These are phyloP conservation scores for Sardina pilchardus DNA, from an alignment of 2,113 vertebrate species.

Conservation along the genomic window DNA sequence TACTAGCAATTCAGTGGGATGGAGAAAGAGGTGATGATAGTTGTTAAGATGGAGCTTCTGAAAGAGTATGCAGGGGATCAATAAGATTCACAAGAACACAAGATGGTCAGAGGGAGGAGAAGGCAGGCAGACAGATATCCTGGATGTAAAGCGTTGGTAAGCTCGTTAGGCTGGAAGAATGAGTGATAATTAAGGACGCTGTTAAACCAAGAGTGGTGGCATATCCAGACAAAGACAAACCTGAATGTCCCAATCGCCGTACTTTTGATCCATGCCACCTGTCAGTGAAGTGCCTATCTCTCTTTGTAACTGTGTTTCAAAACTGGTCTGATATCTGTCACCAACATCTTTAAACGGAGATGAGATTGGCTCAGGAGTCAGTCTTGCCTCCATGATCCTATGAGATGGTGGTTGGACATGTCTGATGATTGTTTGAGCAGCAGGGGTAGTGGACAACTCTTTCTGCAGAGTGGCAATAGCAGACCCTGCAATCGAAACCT, in stretches of 20 bases:
- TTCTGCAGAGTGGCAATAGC: slow-evolving; percentile 85
- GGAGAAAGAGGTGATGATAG: neutral
- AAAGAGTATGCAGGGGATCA: slow-evolving; percentile 22
- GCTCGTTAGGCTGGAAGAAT: neutral
- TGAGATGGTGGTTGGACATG: slow-evolving; percentile 81
- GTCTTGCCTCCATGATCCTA: slow-evolving; percentile 69
- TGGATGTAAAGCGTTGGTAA: neutral
- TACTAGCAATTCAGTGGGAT: neutral
- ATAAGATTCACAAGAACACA: neutral
- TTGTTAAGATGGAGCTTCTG: neutral
- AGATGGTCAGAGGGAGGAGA: slow-evolving; percentile 39
- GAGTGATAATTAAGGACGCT: neutral
- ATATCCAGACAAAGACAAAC: slow-evolving; percentile 65
- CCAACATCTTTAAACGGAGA: slow-evolving; percentile 76
- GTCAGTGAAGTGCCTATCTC: slow-evolving; percentile 69
- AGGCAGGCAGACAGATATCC: neutral
- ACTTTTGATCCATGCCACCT: slow-evolving; percentile 61
- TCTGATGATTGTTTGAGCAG: slow-evolving; percentile 57
- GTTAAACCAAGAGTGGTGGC: neutral
- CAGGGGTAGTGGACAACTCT: slow-evolving; percentile 63
- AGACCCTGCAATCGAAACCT: slow-evolving; percentile 89
- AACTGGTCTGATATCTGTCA: slow-evolving; percentile 73
- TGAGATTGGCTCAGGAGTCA: slow-evolving; percentile 67
- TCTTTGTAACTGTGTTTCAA: slow-evolving; percentile 73
- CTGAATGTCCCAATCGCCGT: slow-evolving; percentile 74